Conservation (phyloP, 2,888 invertebrate genomes). For the Oasisia sp. region DNA sequence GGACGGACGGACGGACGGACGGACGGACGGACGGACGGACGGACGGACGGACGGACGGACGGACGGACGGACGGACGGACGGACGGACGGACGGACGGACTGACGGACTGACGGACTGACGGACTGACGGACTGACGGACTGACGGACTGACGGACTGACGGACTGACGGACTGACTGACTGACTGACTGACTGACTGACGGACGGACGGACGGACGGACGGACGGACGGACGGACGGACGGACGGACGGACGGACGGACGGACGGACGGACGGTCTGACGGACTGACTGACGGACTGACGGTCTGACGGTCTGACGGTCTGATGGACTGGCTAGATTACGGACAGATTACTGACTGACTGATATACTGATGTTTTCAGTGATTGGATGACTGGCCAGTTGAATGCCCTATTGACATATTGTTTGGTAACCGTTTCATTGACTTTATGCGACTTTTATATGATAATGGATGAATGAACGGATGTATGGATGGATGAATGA, state of each 20-base stretch:
- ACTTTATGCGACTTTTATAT: no score
- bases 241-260: neutral
- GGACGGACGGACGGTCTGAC: neutral
- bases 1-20: no score
- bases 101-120: no score
- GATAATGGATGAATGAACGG: no score
- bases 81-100: no score
- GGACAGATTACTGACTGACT: neutral
- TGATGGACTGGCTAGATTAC: neutral
- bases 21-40: no score
- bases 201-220: neutral
- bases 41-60: no score
- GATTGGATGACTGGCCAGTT: neutral
- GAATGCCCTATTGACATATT: no score
- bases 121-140: neutral
- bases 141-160: neutral
- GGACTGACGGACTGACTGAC: neutral
- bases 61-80: no score
- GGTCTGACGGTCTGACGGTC: neutral
- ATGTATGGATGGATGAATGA: no score
- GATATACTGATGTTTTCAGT: neutral
- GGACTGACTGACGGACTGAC: no score
- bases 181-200: neutral
- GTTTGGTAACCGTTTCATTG: no score
- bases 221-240: neutral